Conservation (phyloP, 2,888 invertebrate genomes). For the Zelleria hepariella region DNA sequence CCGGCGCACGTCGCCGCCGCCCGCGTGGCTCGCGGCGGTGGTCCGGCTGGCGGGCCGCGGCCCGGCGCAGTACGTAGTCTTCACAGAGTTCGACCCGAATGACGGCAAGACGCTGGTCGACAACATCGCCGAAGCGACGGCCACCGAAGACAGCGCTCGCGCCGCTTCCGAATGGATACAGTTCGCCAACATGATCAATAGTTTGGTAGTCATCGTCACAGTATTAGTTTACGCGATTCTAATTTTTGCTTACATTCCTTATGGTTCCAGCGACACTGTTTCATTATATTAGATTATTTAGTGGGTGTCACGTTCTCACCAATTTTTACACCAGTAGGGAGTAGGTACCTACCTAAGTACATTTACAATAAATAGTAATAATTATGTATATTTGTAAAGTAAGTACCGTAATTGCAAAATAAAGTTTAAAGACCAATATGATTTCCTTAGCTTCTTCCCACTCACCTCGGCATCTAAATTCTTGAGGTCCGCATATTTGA, state of each 20-base stretch:
- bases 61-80: conserved; percentile 52
- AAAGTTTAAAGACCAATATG: no score
- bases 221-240: conserved; percentile 47
- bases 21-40: conserved; percentile 40
- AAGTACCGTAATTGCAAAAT: no score
- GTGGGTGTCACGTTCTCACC: not conserved
- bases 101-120: conserved; percentile 33
- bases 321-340: not conserved
- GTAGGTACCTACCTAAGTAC: no score
- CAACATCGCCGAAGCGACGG: conserved; percentile 21
- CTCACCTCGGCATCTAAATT: conserved; percentile 57
- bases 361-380: no score
- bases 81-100: conserved; percentile 56
- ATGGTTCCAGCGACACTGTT: conserved; percentile 15
- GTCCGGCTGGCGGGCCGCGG: conserved; percentile 41
- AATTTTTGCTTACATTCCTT: conserved; percentile 46
- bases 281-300: not conserved
- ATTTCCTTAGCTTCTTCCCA: no score
- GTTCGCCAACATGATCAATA: conserved; percentile 51
- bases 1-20: conserved; percentile 34
- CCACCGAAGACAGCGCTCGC: conserved; percentile 19
- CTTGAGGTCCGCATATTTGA: conserved; percentile 42
- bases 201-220: conserved; percentile 37
- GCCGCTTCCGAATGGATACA: conserved; percentile 46
- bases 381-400: no score